phyloP scores from a whole-genome alignment of 2,113 vertebrate genomes.

The Elgaria multicarinata region DNA sequence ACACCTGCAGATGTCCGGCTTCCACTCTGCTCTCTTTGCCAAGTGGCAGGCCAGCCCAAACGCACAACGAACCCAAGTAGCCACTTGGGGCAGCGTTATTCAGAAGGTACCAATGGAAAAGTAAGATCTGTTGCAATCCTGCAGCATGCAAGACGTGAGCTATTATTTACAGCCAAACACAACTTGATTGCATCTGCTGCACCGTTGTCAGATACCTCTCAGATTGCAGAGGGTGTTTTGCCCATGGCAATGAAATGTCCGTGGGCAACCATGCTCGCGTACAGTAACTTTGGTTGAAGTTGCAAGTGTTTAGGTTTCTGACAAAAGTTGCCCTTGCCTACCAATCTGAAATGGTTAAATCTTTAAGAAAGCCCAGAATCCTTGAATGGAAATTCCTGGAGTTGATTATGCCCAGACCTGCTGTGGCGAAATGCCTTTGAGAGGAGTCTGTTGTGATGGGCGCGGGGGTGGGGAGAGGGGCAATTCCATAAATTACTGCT shows the following conservation, averaged over 20 bases:
- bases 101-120: background rate
- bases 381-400: conserved; percentile 49
- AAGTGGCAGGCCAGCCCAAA: background rate
- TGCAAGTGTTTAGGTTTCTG: background rate
- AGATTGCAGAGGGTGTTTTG: background rate
- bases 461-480: background rate
- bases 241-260: background rate
- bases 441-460: background rate
- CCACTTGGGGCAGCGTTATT: background rate
- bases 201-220: background rate
- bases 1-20: background rate
- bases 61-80: background rate
- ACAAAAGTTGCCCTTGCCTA: background rate
- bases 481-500: conserved; percentile 11
- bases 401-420: conserved; percentile 49
- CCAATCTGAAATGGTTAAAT: conserved; percentile 43
- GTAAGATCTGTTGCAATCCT: background rate
- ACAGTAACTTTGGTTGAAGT: background rate
- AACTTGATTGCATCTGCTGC: background rate
- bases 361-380: background rate
- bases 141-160: background rate
- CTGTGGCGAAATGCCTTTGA: conserved; percentile 36
- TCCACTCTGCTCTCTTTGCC: background rate
- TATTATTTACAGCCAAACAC: background rate
- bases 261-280: background rate